These are phyloP conservation scores for Jordanella pulchra DNA, from an alignment of 2,797 vertebrate genomes.

Conservation along the genomic window DNA sequence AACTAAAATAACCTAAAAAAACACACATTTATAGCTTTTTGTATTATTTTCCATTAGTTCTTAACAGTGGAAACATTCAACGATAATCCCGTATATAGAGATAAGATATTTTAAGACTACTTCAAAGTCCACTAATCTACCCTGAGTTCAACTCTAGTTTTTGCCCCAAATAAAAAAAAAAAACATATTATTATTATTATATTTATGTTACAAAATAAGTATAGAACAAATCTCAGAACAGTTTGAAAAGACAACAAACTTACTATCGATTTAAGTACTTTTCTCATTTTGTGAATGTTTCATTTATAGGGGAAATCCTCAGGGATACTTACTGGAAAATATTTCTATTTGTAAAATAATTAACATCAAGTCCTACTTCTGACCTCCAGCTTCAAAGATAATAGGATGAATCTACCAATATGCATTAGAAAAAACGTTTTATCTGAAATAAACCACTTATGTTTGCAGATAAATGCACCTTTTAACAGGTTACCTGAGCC, in stretches of 20 bases:
- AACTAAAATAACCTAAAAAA: background rate
- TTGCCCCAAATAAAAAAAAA: background rate
- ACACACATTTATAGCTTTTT: background rate
- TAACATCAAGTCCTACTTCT: background rate
- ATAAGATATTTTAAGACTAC: background rate
- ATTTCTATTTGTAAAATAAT: background rate
- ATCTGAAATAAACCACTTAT: background rate
- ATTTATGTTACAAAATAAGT: too few relatives aligned
- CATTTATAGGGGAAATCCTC: background rate
- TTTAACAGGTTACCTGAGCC: background rate
- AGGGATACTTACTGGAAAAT: background rate
- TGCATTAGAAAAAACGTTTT: too few relatives aligned
- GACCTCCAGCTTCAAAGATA: background rate
- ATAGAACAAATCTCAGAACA: too few relatives aligned
- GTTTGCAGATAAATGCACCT: background rate
- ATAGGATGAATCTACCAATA: background rate
- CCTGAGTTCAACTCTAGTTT: background rate
- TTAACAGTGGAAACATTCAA: background rate
- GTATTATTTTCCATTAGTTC: background rate
- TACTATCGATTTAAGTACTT: background rate
- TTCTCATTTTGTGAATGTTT: background rate
- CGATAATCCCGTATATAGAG: background rate
- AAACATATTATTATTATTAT: too few relatives aligned
- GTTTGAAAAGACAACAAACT: too few relatives aligned
- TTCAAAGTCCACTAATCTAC: background rate